Base-by-base conservation (phyloP, 1,140 invertebrate genomes). In the Andricus grossulariae region DNA sequence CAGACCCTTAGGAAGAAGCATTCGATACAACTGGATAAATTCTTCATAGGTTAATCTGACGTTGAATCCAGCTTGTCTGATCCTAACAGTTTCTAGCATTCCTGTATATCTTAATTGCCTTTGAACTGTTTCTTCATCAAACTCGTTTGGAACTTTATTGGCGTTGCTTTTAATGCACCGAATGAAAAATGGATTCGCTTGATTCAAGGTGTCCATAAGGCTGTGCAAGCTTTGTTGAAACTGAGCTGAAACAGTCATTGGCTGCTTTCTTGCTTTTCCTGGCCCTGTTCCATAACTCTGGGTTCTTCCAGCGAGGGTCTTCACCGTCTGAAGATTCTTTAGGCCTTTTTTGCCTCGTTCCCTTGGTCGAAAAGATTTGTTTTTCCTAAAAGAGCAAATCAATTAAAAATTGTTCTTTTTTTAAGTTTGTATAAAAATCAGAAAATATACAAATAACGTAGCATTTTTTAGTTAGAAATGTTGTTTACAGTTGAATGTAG, bases 141-240 rank as follows among this genome's bases (percentile, higher is more conserved):
- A 99, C 78, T 95, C 94, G 88, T 98, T 98, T 1, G 98, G 94
- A 79, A 96, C 94, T 93, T 98, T 99, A 71, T 97, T 95, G 72
- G 95, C 94, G 90, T 99, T 99, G 45, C 97, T 98, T 89, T 99
- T 99, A 84, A 99, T 99, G 90, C 98, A 99, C 66, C 98, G 93
- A 79, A 99, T 98, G 88, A 99, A 99, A 91, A 98, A 99, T 2
- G 98, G 98, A 92, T 98, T 98, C 0, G 98, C 97, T 88, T 98
- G 96, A 88, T 98, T 98, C 12, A 99, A 89, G 0, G 97, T 98
- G 83, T 97, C 96, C 97, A 99, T 98, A 15, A 99, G 91, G 50
- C 96, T 95, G 75, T 97, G 96, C 32, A 99, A 91, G 19, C 97
- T 98, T 86, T 97, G 96, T 87, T 98, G 97, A 90, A 99, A 99